Evolutionary conservation across 2,113 vertebrate species (phyloP), one percentile per base, ranked within the genome.

Genomic region (Cynocephalus volans): DNA sequence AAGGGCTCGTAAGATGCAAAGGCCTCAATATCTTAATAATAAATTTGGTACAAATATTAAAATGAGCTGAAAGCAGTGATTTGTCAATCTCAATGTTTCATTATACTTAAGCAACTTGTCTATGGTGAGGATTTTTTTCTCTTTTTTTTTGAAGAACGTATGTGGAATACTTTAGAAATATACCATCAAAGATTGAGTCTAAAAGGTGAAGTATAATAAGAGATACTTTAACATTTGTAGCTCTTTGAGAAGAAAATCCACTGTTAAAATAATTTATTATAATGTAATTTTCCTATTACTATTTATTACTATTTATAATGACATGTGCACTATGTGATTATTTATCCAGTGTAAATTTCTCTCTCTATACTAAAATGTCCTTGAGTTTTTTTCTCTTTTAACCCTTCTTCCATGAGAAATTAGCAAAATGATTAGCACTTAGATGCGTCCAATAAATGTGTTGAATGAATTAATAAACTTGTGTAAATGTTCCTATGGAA

Each of bases 181-280:
- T 28, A 52, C 21, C 41, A 85, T 50, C 73, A 92, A 95, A 88
- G 48, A 88, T 36, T 92, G 28, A 36, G 26, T 96, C n/a, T 84
- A 82, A 97, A 94, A 81, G 36, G 11, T 89, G 54, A 92, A 84
- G 48, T 79, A 58, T 65, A 81, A 77, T 58, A n/a, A 91, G 36
- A 94, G 65, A 81, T 70, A 31, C 50, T 31, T 21, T 0, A 0
- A 45, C 50, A 48, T 94, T 82, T 93, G 13, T 81, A 77, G 33
- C 33, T 88, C 31, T 93, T 95, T 93, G 77, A 93, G 73, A 86
- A 93, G 72, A 90, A 93, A 97, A n/a, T 9, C 19, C 6, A 70
- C 4, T 84, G 21, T 81, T 94, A 93, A 93, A 95, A 73, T 90
- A 52, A 70, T 24, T 70, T 86, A 58, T 80, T 93, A 36, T 72